Evolutionary conservation across 2,113 vertebrate species (phyloP).

Genomic region (Entosphenus tridentatus): DNA sequence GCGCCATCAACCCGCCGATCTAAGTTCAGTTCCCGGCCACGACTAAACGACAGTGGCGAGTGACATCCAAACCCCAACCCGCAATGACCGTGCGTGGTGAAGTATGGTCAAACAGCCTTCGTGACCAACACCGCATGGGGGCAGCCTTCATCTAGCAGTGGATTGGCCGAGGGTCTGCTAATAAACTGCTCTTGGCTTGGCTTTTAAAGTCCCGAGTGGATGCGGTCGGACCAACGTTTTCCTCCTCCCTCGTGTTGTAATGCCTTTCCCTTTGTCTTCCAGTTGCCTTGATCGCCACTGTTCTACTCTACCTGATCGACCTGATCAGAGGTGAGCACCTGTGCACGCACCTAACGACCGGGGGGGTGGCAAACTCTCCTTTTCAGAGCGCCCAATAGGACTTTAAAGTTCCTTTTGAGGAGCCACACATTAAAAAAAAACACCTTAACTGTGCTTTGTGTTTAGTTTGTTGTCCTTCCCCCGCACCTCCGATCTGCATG

Average conservation of each 20-base stretch:
- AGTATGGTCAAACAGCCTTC: not conserved
- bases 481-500: too few species aligned
- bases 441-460: not conserved
- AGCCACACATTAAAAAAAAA: not conserved
- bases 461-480: conserved; percentile 5
- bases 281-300: conserved; percentile 58
- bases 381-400: too few species aligned
- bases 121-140: not conserved
- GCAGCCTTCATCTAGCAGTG: not conserved
- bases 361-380: too few species aligned
- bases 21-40: not conserved
- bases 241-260: not conserved
- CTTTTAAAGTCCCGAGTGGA: not conserved
- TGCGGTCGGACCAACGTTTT: not conserved
- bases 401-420: not conserved
- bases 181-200: not conserved
- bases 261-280: conserved; percentile 9
- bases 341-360: not conserved
- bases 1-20: not conserved
- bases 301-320: conserved; percentile 59
- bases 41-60: not conserved
- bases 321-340: conserved; percentile 34
- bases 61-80: too few species aligned
- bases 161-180: not conserved
- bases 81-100: too few species aligned